Base-by-base conservation (phyloP, 2,888 invertebrate species). In the Monopis laevigella region DNA sequence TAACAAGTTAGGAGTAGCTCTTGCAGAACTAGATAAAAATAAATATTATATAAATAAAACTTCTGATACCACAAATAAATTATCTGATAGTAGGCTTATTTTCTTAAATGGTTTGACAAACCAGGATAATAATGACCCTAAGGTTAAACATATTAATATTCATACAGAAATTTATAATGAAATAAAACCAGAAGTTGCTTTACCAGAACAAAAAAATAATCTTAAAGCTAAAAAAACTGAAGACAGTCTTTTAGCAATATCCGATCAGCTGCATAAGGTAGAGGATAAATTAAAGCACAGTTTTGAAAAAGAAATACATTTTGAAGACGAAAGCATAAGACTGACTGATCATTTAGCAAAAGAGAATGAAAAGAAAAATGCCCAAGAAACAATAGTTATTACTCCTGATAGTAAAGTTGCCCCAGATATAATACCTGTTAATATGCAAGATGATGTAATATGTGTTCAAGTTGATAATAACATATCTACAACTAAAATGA, bases 1-100 rank as follows among this genome's bases (percentile, higher is more conserved):
- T 56, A 87, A 88, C 48, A 85, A 86, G 52, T 61, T 88, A 53
- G 86, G 85, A n/a, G 83, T 85, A 47, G 88, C 89, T 46, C 66
- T 89, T 56, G 82, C 84, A 30, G 85, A 86, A 57, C 56, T 87
- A 54, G 77, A 75, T 48, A 73, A 74, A 56, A 78, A 78, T 56
- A 68, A 73, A 48, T 71, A 72, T 46, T 44, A 65, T 50, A 59
- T 56, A 46, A 75, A 78, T 26, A 70, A 65, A 48, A 66, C 63
- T 48, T 59, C 62, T 55, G 59, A 82, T 64, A 48, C 83, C 57
- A 68, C 84, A 65, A 66, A 61, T 58, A 59, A 78, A 52, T 68
- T 80, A 68, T 67, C 83, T 55, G 65, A 82, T 61, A 65, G 83
- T 62, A 59, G 82, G 60, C 43, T 71, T 61, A 62, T 65, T 61